Evolutionary conservation across 2,113 vertebrate species (phyloP).

Genomic region (Xiphias gladius): DNA sequence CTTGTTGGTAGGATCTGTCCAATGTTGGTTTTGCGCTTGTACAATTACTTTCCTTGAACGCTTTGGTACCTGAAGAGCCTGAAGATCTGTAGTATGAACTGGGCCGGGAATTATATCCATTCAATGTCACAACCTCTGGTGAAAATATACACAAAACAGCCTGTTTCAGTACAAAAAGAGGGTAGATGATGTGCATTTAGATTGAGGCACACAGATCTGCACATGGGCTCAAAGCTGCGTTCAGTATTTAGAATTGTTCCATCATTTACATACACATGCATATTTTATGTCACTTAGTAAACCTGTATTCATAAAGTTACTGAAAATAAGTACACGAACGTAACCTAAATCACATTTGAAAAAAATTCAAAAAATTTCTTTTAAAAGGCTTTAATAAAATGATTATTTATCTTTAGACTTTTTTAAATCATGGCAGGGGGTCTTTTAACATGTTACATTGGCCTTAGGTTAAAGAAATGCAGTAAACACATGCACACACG

Average conservation of each 20-base stretch:
- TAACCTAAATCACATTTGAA: not conserved
- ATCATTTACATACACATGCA: not conserved
- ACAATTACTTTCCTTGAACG: not conserved
- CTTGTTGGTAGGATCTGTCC: not conserved
- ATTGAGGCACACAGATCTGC: not conserved
- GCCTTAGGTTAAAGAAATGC: too few relatives aligned
- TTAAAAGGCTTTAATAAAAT: too few relatives aligned
- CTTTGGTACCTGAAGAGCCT: slow-evolving; percentile 80
- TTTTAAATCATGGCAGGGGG: too few relatives aligned
- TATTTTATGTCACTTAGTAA: not conserved
- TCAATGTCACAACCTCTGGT: slow-evolving; percentile 75
- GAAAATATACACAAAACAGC: slow-evolving; percentile 25
- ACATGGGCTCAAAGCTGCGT: not conserved
- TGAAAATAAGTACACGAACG: not conserved
- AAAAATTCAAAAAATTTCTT: too few relatives aligned
- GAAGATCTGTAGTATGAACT: slow-evolving; percentile 68
- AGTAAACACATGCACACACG: too few relatives aligned
- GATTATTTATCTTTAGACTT: too few relatives aligned
- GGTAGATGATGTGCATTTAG: not conserved
- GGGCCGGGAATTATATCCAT: slow-evolving; percentile 50
- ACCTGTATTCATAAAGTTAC: not conserved
- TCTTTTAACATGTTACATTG: too few relatives aligned
- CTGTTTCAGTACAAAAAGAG: not conserved
- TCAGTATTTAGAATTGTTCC: not conserved
- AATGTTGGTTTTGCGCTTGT: not conserved